Evolutionary conservation across 2,113 vertebrate species (phyloP).

Genomic region (Chionis minor): DNA sequence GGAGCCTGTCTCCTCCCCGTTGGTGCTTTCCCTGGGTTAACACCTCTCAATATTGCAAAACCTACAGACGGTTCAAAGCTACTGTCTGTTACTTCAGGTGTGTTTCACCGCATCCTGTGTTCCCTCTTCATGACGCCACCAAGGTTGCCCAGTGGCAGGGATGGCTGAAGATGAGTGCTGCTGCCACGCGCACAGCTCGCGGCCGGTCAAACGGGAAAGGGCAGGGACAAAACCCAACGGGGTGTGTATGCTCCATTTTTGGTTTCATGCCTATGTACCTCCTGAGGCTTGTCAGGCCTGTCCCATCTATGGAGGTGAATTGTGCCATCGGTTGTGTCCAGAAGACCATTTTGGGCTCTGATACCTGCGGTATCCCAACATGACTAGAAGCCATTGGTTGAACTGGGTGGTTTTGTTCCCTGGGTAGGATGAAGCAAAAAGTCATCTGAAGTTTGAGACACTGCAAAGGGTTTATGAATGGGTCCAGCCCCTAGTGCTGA

Average conservation of each 20-base stretch:
- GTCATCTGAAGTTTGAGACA: neutral
- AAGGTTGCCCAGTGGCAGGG: neutral
- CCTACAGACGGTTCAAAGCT: neutral
- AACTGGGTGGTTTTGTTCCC: neutral
- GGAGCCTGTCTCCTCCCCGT: neutral
- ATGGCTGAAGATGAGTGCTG: neutral
- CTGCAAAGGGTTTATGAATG: neutral
- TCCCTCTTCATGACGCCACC: neutral
- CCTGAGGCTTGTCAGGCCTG: neutral
- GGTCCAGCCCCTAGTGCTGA: neutral
- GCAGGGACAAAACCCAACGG: rapidly evolving
- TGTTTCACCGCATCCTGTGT: rapidly evolving
- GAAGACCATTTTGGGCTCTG: neutral
- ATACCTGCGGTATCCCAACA: no score
- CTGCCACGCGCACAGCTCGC: neutral
- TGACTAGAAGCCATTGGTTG: neutral
- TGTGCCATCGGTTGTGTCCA: neutral
- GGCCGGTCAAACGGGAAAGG: neutral
- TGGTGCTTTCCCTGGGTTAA: neutral
- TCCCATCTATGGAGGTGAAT: neutral
- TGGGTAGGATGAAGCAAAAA: neutral
- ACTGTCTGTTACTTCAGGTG: neutral
- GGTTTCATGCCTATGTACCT: no score
- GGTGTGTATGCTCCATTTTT: neutral
- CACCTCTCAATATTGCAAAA: neutral